Conservation (phyloP, 1,140 invertebrate genomes). For the Drosophila erecta region DNA sequence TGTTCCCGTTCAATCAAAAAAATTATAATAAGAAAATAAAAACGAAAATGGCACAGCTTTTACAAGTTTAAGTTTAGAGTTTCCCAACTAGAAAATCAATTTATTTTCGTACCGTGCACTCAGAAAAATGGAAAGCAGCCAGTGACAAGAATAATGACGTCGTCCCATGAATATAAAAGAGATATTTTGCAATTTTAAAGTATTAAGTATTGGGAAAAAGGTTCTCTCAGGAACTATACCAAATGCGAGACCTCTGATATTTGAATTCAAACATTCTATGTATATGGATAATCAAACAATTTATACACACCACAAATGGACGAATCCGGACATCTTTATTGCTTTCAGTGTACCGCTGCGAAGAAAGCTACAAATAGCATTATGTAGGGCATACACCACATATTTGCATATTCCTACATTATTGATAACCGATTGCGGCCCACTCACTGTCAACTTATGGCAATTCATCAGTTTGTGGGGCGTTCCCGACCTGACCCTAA, state of each 20-base stretch:
- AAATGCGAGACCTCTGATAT: too few relatives aligned
- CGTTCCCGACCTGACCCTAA: not conserved
- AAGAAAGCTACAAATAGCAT: conserved; percentile 5
- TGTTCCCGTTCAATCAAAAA: not conserved
- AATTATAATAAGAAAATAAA: not conserved
- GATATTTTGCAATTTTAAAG: too few relatives aligned
- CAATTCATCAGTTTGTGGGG: conserved; percentile 6
- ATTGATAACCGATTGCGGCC: conserved; percentile 7
- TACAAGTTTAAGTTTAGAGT: not conserved
- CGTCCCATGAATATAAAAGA: too few relatives aligned
- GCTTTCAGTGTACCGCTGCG: not conserved
- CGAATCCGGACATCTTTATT: not conserved
- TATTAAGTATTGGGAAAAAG: too few relatives aligned
- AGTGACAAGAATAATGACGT: not conserved
- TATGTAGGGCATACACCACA: not conserved
- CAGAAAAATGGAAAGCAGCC: not conserved
- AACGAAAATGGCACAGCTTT: not conserved
- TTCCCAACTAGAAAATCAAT: conserved; percentile 1
- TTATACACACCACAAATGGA: too few relatives aligned
- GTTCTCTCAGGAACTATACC: too few relatives aligned
- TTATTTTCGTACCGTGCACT: not conserved
- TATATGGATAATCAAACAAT: too few relatives aligned
- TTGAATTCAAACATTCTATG: too few relatives aligned
- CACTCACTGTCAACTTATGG: conserved; percentile 8
- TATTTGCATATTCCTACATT: conserved; percentile 15